phyloP scores from a whole-genome alignment of 37 sponge, comb jelly and placozoan species.

The Diacarnus erythraeanus region DNA sequence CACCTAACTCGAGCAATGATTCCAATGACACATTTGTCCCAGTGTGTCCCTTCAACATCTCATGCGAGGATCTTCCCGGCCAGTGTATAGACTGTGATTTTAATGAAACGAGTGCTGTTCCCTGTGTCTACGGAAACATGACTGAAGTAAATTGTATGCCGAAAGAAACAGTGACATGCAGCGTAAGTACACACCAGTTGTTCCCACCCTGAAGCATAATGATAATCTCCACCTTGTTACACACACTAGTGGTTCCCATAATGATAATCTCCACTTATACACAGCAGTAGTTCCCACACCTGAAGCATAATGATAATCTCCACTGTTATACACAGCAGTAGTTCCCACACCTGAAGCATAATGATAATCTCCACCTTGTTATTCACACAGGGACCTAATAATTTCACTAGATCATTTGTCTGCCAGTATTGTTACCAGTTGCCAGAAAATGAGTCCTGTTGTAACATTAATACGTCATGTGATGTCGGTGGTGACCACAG shows the following conservation, averaged over 20 bases:
- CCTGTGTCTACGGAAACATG: conserved; percentile 33
- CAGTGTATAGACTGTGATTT: conserved; percentile 38
- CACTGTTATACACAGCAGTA: neutral
- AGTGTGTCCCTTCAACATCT: conserved; percentile 2
- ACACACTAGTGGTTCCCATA: too few relatives aligned
- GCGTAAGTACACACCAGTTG: conserved; percentile 14
- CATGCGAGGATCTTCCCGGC: conserved; percentile 27
- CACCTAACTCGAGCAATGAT: neutral
- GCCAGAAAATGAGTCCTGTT: conserved; percentile 11
- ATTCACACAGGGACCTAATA: conserved; percentile 22
- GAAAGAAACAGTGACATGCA: conserved; percentile 16
- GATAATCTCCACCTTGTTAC: neutral
- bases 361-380: neutral
- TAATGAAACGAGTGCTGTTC: neutral
- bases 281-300: neutral
- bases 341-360: neutral
- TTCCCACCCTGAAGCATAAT: neutral
- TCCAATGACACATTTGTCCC: neutral
- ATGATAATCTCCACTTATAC: too few relatives aligned
- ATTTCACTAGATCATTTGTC: conserved; percentile 40
- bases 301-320: too few relatives aligned
- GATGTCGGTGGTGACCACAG: conserved; percentile 31
- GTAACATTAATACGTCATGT: conserved; percentile 34
- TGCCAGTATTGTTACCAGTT: conserved; percentile 74
- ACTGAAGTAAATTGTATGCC: conserved; percentile 27